These are phyloP conservation scores for Hoplodrina blanda DNA, from an alignment of 2,888 invertebrate genomes.

Conservation along the genomic window DNA sequence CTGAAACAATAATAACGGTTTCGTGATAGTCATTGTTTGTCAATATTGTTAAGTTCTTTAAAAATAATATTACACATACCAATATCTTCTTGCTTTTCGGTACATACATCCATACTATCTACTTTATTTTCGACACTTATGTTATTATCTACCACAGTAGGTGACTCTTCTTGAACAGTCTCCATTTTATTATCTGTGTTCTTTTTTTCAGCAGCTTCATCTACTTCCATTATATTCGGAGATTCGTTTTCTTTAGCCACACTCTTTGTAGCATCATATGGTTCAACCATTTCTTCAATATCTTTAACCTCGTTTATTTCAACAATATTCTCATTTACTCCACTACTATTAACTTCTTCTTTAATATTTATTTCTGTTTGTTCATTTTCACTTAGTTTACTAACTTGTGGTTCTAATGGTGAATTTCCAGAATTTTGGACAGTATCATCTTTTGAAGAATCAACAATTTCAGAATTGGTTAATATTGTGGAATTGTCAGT, in stretches of 20 bases:
- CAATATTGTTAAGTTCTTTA: neutral
- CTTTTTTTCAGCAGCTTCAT: conserved; percentile 19
- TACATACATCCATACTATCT: conserved; percentile 24
- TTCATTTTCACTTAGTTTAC: neutral
- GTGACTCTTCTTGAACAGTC: conserved; percentile 9
- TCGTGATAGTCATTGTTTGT: neutral
- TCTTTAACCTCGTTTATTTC: neutral
- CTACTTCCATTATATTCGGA: conserved; percentile 33
- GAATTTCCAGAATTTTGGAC: neutral
- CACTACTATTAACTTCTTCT: neutral
- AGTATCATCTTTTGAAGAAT: neutral
- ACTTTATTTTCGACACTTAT: neutral
- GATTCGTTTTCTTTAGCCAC: conserved; percentile 26
- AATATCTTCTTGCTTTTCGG: conserved; percentile 3
- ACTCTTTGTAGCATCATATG: neutral
- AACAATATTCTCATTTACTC: neutral
- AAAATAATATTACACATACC: conserved; percentile 20
- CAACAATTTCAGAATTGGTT: neutral
- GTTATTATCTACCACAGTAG: conserved; percentile 8
- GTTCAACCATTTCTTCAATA: neutral
- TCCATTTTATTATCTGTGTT: conserved; percentile 12
- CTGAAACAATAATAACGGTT: conserved; percentile 25
- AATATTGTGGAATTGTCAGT: neutral
- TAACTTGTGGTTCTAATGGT: neutral
- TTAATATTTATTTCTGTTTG: neutral